Evolutionary conservation across 92 coral and sea anemone genomes (phyloP).

Genomic region (Porites lobata): DNA sequence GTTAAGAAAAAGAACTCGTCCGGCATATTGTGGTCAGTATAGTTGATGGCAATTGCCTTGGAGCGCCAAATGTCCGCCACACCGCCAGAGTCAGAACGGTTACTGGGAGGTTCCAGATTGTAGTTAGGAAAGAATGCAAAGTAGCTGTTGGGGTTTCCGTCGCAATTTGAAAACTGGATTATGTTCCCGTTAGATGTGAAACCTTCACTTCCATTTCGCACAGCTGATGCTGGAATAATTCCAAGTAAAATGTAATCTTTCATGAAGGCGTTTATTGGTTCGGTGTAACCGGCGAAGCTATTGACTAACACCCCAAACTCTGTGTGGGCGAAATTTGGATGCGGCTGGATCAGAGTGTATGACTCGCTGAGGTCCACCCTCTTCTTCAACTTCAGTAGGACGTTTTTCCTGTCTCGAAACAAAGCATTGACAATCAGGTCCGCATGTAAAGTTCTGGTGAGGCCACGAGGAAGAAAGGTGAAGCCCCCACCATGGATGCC

Average conservation of each 20-base stretch:
- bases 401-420: conserved; percentile 52
- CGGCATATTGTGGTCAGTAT: not conserved
- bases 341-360: conserved; percentile 39
- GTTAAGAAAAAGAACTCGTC: not conserved
- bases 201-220: not conserved
- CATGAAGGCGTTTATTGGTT: not conserved
- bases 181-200: conserved; percentile 50
- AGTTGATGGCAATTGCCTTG: not conserved
- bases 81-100: not conserved
- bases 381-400: conserved; percentile 53
- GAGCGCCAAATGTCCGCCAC: not conserved
- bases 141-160: conserved; percentile 58
- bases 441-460: not conserved
- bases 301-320: not conserved
- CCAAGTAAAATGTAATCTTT: not conserved
- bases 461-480: conserved; percentile 68
- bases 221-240: not conserved
- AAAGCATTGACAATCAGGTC: conserved; percentile 32
- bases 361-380: conserved; percentile 21
- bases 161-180: conserved; percentile 57
- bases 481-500: conserved; percentile 62
- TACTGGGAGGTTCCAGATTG: conserved; percentile 34
- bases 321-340: not conserved
- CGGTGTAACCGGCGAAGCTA: conserved; percentile 24
- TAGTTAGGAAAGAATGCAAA: conserved; percentile 76